Evolutionary conservation across 2,888 invertebrate genomes (phyloP).

Genomic region (Poecilus cupreus): DNA sequence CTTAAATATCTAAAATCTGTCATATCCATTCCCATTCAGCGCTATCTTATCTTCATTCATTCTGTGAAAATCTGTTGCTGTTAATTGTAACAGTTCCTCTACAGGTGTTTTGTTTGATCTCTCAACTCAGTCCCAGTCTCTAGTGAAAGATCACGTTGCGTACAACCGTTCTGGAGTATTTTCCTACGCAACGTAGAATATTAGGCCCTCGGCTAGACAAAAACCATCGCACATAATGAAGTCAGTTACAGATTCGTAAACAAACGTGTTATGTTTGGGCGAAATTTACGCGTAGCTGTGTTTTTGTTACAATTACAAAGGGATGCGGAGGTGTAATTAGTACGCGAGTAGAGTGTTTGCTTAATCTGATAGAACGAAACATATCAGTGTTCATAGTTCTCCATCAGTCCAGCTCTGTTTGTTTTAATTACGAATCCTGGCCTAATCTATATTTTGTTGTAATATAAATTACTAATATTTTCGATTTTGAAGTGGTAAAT

Average conservation of each 20-base stretch:
- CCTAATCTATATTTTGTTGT: no score
- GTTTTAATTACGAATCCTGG: no score
- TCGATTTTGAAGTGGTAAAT: no score
- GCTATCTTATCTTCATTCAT: neutral
- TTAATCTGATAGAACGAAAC: neutral
- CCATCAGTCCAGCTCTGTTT: no score
- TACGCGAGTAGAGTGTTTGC: neutral
- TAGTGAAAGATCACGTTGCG: neutral
- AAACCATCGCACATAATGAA: slow-evolving; percentile 11
- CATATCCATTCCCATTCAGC: neutral
- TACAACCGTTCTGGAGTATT: slow-evolving; percentile 1
- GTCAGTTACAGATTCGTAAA: slow-evolving; percentile 36
- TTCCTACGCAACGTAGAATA: neutral
- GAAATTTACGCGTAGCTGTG: neutral
- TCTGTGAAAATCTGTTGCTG: slow-evolving; percentile 3
- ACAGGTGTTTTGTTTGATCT: slow-evolving; percentile 38
- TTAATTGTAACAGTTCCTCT: neutral
- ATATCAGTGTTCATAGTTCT: neutral
- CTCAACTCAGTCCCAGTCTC: neutral
- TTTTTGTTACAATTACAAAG: slow-evolving; percentile 15
- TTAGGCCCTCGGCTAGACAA: slow-evolving; percentile 15
- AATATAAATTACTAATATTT: no score
- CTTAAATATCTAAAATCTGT: neutral
- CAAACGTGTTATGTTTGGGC: slow-evolving; percentile 7
- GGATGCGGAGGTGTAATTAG: neutral